A percentile compares a stretch with the other conserved stretches of the same genome.
These are phyloP conservation scores for Lepus europaeus DNA, from an alignment of 2,113 vertebrate genomes.

Conservation along the genomic window DNA sequence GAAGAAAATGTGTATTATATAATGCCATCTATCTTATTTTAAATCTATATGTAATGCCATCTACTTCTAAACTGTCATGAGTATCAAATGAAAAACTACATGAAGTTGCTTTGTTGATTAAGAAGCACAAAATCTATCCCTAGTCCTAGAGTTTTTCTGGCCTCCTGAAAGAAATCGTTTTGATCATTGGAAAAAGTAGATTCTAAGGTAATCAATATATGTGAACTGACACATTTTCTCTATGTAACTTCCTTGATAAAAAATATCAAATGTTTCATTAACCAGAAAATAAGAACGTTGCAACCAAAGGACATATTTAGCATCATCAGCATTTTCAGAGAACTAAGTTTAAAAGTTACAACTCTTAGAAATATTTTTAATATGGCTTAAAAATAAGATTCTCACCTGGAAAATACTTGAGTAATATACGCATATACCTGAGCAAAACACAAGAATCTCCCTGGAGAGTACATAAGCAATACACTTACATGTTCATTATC, in stretches of 20 bases:
- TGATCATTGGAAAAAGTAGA: constrained; percentile 20
- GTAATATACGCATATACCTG: not conserved
- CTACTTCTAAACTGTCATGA: not conserved
- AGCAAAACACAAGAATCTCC: too few species aligned
- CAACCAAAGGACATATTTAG: constrained; percentile 7
- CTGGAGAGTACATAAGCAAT: not conserved
- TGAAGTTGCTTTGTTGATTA: not conserved
- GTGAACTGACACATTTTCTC: not conserved
- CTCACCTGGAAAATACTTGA: not conserved
- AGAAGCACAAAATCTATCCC: constrained; percentile 4
- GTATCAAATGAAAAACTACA: constrained; percentile 8
- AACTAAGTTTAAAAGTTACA: constrained; percentile 48
- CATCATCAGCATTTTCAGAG: constrained; percentile 5
- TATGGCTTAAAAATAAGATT: constrained; percentile 30
- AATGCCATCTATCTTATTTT: not conserved
- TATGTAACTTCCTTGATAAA: constrained; percentile 1
- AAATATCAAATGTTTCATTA: constrained; percentile 28
- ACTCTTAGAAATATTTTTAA: constrained; percentile 22
- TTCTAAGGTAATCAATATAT: not conserved
- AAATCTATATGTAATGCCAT: not conserved
- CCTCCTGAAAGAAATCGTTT: constrained; percentile 6
- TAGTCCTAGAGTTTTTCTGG: not conserved
- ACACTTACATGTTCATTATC: not conserved
- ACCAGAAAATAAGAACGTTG: not conserved
- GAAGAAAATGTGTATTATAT: not conserved